Conservation (phyloP, 2,888 invertebrate genomes). For the Erebia ligea region DNA sequence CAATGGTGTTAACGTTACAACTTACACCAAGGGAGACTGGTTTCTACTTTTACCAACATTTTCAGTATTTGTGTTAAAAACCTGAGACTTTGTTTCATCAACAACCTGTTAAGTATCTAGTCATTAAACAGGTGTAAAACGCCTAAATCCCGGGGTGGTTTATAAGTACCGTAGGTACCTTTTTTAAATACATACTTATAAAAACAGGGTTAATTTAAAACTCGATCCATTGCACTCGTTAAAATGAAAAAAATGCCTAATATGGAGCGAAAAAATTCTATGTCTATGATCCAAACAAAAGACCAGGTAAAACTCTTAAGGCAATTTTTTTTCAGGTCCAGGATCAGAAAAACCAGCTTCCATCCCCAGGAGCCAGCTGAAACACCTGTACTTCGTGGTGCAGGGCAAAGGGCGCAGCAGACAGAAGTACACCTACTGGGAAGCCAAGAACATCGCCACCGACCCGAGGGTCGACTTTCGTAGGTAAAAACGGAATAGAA, state of each 20-base stretch:
- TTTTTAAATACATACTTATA: too few species aligned
- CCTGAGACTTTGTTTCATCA: not conserved
- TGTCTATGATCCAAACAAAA: not conserved
- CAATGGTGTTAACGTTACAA: too few species aligned
- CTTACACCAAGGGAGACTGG: not conserved
- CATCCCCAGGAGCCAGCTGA: constrained; percentile 69
- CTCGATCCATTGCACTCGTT: too few species aligned
- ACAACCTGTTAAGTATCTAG: not conserved
- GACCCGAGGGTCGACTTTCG: constrained; percentile 70
- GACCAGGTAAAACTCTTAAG: not conserved
- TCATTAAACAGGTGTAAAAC: too few species aligned
- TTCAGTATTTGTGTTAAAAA: not conserved
- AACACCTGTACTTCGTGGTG: constrained; percentile 69
- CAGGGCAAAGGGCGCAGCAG: constrained; percentile 66
- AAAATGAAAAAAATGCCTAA: not conserved
- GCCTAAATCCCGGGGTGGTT: too few species aligned
- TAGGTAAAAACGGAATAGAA: constrained; percentile 50
- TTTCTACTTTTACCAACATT: not conserved
- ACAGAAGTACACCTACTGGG: constrained; percentile 68
- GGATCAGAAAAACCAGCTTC: constrained; percentile 68
- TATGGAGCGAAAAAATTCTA: too few species aligned
- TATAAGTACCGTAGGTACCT: too few species aligned
- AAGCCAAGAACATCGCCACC: constrained; percentile 63
- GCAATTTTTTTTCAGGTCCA: constrained; percentile 56
- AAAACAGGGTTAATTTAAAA: too few species aligned